Evolutionary conservation across 2,888 invertebrate genomes (phyloP), one percentile per base, ranked within the genome.

Genomic region (Girardia tigrina): DNA sequence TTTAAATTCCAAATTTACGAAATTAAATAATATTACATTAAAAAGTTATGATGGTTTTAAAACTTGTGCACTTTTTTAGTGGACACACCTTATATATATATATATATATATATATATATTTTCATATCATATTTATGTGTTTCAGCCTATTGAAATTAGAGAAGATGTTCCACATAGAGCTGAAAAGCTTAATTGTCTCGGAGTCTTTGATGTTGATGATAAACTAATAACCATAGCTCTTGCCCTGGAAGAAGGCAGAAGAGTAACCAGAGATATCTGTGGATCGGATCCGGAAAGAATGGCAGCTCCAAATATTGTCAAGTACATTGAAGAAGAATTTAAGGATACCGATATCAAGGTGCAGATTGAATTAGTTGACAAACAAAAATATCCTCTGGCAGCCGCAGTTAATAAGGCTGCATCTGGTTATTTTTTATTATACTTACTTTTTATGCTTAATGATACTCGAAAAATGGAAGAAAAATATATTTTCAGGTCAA

Each of bases 251-350:
- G 85, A 86, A 76, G 90, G 90, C 76, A 87, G 90, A 86, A 89
- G 86, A 81, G 87, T 88, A 1, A 85, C 86, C 23, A 82, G 88
- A 56, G 88, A 88, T 79, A 87, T 89, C 84, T 90, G 90, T 78
- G 91, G 90, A 73, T 89, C 89, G 0, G 94, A 94, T 85, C 94
- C 94, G 0, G 92, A 93, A 84, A 87, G 92, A 79, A 94, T 94
- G 93, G 87, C 91, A 8, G 90, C 94, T 8, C 88, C 88, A 0
- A 86, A 86, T 74, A 89, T 91, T 4, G 91, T 90, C 78, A 87
- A 88, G 75, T 92, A 92, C 83, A 85, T 93, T 0, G 85, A 85
- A 74, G 83, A 87, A 16, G 78, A 88, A 16, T 90, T 91, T 81
- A 77, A 77, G 12, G 75, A 78, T 29, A 81, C 84, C 28, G 76